Evolutionary conservation across 2,797 vertebrate genomes (phyloP), one percentile per base, ranked within the genome.

Genomic region (Clarias platycephalus): DNA sequence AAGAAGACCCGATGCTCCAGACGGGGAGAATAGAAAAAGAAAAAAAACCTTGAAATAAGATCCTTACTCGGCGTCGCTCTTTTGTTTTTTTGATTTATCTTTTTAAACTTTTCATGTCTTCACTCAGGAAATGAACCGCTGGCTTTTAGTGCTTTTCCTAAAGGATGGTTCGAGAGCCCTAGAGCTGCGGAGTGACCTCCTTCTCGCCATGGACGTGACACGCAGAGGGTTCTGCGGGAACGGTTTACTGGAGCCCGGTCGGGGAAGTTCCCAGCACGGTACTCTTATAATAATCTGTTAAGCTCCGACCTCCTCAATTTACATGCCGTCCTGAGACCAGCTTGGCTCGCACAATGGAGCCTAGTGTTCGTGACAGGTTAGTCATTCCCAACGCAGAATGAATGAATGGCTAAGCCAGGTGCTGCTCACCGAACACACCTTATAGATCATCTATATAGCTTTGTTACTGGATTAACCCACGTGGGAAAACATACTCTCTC

Each of bases 321-420:
- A 81, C 86, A 64, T 31, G 72, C 58, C 70, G 66, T 16, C 3
- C 60, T 44, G 66, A 53, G 86, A 75, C 80, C 28, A 37, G 5
- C 34, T 67, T 20, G 40, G 68, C 53, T 55, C n/a, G 79, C 34
- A 87, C 82, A 89, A 89, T 80, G 75, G 63, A 80, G 5, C 62
- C 79, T 76, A 84, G 67, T 89, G 62, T 88, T 88, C 79, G 68
- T 20, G 84, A 87, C 77, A 84, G 64, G 79, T 86, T 83, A 84
- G 67, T 80, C 68, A 79, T 76, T 75, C 58, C 76, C 49, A 80
- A 76, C 26, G n/a, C 24, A 28, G 84, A 84, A 62, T 78, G 84
- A 84, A 62, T 78, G 80, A 82, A 71, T 81, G 76, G 75, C 60
- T 63, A 87, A 80, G 64, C 83, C 86, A 87, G 87, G 83, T 85